These are phyloP conservation scores for Drosophila anceps DNA, from an alignment of 2,888 invertebrate genomes.

Conservation along the genomic window DNA sequence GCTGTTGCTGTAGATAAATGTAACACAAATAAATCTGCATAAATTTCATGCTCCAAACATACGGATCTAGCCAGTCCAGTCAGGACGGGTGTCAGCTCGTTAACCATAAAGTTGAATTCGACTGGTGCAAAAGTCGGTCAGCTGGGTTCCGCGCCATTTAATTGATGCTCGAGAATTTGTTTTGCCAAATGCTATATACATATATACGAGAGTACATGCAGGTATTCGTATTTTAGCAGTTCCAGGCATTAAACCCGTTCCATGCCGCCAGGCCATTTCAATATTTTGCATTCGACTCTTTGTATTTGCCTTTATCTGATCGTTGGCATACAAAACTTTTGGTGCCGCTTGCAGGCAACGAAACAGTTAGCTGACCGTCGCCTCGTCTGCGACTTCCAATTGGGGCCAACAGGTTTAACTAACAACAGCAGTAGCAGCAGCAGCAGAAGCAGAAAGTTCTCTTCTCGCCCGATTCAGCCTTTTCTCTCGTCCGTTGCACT, in stretches of 20 bases:
- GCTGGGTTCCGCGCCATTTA: slow-evolving; percentile 42
- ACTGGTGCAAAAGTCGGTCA: slow-evolving; percentile 47
- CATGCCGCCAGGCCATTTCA: slow-evolving; percentile 51
- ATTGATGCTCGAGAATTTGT: slow-evolving; percentile 45
- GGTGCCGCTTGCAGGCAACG: slow-evolving; percentile 59
- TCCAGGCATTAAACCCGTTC: slow-evolving; percentile 55
- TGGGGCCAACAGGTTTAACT: slow-evolving; percentile 72
- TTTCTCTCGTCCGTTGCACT: slow-evolving; percentile 29
- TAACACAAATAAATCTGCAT: slow-evolving; percentile 78
- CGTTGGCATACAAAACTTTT: slow-evolving; percentile 50
- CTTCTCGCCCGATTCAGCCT: slow-evolving; percentile 33
- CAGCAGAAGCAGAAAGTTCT: slow-evolving; percentile 45
- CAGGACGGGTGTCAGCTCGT: slow-evolving; percentile 49
- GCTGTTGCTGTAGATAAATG: slow-evolving; percentile 53
- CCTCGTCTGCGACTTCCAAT: slow-evolving; percentile 40
- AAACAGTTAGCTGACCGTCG: slow-evolving; percentile 75
- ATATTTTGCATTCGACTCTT: slow-evolving; percentile 66
- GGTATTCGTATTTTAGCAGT: slow-evolving; percentile 44
- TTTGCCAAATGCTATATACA: slow-evolving; percentile 1
- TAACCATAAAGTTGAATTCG: slow-evolving; percentile 38
- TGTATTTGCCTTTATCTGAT: slow-evolving; percentile 62
- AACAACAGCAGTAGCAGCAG: slow-evolving; percentile 5
- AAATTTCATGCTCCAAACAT: slow-evolving; percentile 51
- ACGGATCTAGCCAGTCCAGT: slow-evolving; percentile 31
- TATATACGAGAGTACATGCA: slow-evolving; percentile 1